Base-by-base conservation (phyloP, 30 jellyfish, hydroid and myxozoan species). In the Rhopilema esculentum region DNA sequence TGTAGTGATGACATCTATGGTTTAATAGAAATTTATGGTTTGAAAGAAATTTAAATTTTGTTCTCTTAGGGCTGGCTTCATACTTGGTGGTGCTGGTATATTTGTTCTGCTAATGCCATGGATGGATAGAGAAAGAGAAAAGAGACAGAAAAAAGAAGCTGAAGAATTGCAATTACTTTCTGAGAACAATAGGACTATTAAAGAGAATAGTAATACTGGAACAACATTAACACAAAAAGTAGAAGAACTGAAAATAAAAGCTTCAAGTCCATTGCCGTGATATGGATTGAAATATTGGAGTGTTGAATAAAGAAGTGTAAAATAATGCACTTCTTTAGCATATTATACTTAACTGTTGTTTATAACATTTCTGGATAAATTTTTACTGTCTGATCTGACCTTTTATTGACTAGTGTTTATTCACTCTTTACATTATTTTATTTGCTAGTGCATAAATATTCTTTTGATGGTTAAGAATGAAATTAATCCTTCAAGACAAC, bases 71-170 rank as follows among this genome's bases (percentile, higher is more conserved):
- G 77, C 84, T n/a, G 76, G 94, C 23, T 27, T 65, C 24, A 40
- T 86, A 6, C 69, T 86, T 16, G 84, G 85, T 23, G 77, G 89
- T 27, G 94, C 94, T 27, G 94, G 94, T 19, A 31, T 86, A 15
- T 86, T 86, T 49, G 84, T 75, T 0, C 89, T 78, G 40, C 61
- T 75, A 8, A 86, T 63, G 78, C 94, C 94, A 30, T 86, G 89
- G 84, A 86, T 86, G 94, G 94, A 86, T 69, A 86, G 80, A 65
- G 70, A 74, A 29, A 77, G 94, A 52, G 94, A 75, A 65, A 12
- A 61, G 27, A 29, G 88, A 28, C 22, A 32, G 23, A 62, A 40
- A 25, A 73, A 69, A 40, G 91, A 82, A 82, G 82, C 82, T n/a
- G 90, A 80, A 33, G 69, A 75, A 17, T 21, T 8, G 20, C 33